These are phyloP conservation scores for Pogonocherus hispidulus DNA, from an alignment of 2,888 invertebrate species.

Conservation along the genomic window DNA sequence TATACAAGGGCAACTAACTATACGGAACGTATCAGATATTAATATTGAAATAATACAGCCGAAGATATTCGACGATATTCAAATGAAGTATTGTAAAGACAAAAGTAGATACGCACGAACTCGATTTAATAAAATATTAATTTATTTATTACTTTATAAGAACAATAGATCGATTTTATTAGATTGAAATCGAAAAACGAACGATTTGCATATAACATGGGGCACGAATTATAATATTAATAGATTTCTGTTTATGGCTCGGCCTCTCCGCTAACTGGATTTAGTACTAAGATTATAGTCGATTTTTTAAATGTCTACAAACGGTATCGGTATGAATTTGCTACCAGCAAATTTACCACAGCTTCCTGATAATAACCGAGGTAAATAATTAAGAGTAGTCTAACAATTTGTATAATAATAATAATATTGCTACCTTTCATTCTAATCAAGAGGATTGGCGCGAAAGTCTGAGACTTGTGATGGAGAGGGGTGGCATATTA, in stretches of 20 bases:
- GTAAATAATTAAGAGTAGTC: no score
- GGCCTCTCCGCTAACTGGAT: constrained; percentile 6
- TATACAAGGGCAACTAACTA: background rate
- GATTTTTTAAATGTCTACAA: background rate
- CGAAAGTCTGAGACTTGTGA: no score
- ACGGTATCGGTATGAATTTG: no score
- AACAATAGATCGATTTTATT: constrained; percentile 69
- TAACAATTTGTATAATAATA: no score
- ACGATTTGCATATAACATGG: constrained; percentile 65
- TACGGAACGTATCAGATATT: constrained; percentile 47
- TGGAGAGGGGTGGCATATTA: no score
- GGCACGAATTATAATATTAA: constrained; percentile 60
- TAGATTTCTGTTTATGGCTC: constrained; percentile 54
- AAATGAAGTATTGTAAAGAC: constrained; percentile 64
- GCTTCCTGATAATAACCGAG: no score
- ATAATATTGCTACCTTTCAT: no score
- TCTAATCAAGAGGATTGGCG: no score
- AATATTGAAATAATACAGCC: constrained; percentile 56
- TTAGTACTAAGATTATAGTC: constrained; percentile 3
- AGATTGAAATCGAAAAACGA: constrained; percentile 65
- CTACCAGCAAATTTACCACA: no score
- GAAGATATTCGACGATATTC: constrained; percentile 64
- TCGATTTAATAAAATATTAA: constrained; percentile 64
- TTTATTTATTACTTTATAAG: constrained; percentile 67
- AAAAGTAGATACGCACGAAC: constrained; percentile 60